Evolutionary conservation across 2,113 vertebrate genomes (phyloP).

Genomic region (Ascaphus truei): DNA sequence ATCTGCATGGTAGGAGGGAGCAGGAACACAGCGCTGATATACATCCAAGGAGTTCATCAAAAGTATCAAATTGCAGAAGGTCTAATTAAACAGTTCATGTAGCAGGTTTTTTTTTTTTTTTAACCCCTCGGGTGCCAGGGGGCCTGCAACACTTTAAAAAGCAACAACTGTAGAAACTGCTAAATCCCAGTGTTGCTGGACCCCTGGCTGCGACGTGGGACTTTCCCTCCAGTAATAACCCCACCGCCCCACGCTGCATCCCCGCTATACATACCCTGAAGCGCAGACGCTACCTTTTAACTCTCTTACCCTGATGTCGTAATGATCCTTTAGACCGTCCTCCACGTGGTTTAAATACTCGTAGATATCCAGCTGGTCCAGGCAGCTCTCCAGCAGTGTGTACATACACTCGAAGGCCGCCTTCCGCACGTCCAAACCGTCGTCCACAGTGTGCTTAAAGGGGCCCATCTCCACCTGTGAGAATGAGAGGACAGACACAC

Average conservation of each 20-base stretch:
- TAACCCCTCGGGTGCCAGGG: too few species aligned
- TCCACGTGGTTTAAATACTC: slow-evolving; percentile 88
- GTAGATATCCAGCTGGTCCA: slow-evolving; percentile 82
- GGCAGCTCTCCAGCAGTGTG: slow-evolving; percentile 85
- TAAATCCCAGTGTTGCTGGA: too few species aligned
- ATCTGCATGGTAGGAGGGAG: slow-evolving; percentile 70
- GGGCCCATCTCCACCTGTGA: slow-evolving; percentile 93
- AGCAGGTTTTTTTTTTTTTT: too few species aligned
- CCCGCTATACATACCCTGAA: not conserved
- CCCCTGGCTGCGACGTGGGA: too few species aligned
- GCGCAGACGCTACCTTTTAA: not conserved
- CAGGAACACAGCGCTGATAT: not conserved
- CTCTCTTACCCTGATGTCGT: slow-evolving; percentile 80
- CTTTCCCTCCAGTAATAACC: not conserved
- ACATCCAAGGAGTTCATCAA: accelerated
- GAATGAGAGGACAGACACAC: too few species aligned
- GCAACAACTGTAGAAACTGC: too few species aligned
- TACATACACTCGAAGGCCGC: slow-evolving; percentile 95
- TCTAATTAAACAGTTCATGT: too few species aligned
- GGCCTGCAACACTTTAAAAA: too few species aligned
- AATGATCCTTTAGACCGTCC: slow-evolving; percentile 91
- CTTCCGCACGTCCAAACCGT: slow-evolving; percentile 87
- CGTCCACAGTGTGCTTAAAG: slow-evolving; percentile 91
- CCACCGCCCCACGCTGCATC: not conserved
- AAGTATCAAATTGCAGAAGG: accelerated